Evolutionary conservation across 2,888 invertebrate genomes (phyloP).

Genomic region (Prenolepis imparis): DNA sequence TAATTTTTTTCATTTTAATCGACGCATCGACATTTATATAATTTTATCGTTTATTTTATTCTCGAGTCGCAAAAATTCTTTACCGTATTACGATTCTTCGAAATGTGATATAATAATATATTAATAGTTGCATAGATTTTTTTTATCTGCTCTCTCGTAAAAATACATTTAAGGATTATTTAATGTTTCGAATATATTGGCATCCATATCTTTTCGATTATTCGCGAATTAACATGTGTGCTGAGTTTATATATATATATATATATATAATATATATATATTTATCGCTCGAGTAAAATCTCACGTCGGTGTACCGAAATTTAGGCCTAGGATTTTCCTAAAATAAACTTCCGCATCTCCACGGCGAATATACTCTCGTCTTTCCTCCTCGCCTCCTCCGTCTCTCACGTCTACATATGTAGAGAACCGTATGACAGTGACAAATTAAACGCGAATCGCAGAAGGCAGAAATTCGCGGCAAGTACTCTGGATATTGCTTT

Average conservation of each 20-base stretch:
- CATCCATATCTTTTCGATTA: background rate
- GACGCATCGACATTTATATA: background rate
- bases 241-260: no score
- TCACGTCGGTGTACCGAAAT: constrained; percentile 32
- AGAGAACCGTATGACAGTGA: constrained; percentile 64
- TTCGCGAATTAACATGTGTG: background rate
- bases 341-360: constrained; percentile 71
- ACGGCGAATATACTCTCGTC: constrained; percentile 15
- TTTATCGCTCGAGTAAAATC: background rate
- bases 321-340: constrained; percentile 52
- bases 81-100: background rate
- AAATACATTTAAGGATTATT: background rate
- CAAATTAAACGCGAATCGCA: constrained; percentile 62
- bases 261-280: background rate
- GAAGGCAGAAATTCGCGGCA: constrained; percentile 28
- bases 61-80: background rate
- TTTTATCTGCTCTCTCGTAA: background rate
- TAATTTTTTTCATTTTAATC: background rate
- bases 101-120: background rate
- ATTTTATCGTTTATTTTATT: background rate
- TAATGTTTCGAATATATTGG: background rate
- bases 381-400: no score
- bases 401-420: constrained; percentile 52
- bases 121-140: background rate
- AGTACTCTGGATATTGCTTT: background rate